Evolutionary conservation across 2,797 vertebrate species (phyloP).

Genomic region (Apogon talboti): DNA sequence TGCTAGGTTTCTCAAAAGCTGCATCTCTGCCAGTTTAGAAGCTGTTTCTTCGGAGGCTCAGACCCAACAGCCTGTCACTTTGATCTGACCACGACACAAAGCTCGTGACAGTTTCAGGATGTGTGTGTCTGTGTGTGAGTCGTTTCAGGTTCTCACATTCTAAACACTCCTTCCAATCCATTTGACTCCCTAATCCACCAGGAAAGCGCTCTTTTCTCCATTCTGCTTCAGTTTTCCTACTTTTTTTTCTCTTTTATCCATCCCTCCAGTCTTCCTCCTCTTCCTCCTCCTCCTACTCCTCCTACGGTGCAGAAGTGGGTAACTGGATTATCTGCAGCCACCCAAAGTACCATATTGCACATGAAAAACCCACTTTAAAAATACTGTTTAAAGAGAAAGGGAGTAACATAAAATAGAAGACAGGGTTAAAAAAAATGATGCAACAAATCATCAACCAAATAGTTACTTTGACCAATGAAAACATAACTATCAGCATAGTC

Average conservation of each 20-base stretch:
- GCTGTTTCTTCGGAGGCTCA: too few relatives aligned
- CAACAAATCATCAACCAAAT: too few relatives aligned
- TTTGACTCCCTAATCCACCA: constrained; percentile 81
- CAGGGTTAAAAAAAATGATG: too few relatives aligned
- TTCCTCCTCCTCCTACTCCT: constrained; percentile 26
- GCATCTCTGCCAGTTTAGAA: constrained; percentile 39
- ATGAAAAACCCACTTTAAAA: not conserved
- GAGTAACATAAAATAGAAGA: too few relatives aligned
- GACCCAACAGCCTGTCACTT: constrained; percentile 61
- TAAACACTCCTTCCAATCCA: constrained; percentile 69
- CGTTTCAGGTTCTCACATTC: constrained; percentile 70
- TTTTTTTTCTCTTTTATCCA: constrained; percentile 20
- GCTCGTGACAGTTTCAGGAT: constrained; percentile 64
- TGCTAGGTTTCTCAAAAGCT: not conserved
- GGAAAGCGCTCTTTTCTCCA: constrained; percentile 62
- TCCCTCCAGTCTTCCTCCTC: constrained; percentile 5
- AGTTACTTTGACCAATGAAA: too few relatives aligned
- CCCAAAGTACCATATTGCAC: constrained; percentile 1
- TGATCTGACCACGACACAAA: constrained; percentile 67
- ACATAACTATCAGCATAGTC: too few relatives aligned
- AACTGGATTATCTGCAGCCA: constrained; percentile 70
- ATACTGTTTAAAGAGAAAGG: not conserved
- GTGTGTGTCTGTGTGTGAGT: constrained; percentile 42
- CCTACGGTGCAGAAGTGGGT: constrained; percentile 56
- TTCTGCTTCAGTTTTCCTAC: constrained; percentile 45